Evolutionary conservation across 2,113 vertebrate species (phyloP).

Genomic region (Stigmatopora nigra): DNA sequence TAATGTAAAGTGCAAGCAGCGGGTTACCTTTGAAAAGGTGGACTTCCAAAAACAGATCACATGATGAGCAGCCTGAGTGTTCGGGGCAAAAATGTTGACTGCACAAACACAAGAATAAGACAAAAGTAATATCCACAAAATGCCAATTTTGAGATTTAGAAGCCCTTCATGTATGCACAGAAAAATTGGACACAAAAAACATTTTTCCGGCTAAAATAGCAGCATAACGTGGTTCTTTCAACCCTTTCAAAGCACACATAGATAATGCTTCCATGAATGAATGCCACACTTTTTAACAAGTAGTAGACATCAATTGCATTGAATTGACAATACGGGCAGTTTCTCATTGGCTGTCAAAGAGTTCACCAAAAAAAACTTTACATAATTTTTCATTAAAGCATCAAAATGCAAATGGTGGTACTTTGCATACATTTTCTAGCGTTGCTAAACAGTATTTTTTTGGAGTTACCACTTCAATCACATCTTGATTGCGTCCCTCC

Average conservation of each 20-base stretch:
- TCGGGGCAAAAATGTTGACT: conserved; percentile 7
- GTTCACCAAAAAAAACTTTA: not conserved
- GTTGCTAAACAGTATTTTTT: not conserved
- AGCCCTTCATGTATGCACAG: too few relatives aligned
- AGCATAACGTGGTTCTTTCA: not conserved
- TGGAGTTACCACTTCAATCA: not conserved
- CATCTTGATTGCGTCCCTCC: not conserved
- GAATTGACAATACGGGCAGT: too few relatives aligned
- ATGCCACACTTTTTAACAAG: conserved; percentile 24
- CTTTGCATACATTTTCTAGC: not conserved
- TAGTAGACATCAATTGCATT: not conserved
- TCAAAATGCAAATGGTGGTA: not conserved
- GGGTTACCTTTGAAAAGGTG: conserved; percentile 9
- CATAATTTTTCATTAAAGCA: not conserved
- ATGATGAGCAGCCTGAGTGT: not conserved
- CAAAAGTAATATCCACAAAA: conserved; percentile 11
- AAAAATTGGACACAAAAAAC: too few relatives aligned
- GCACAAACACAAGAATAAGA: conserved; percentile 23
- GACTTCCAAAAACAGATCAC: conserved; percentile 9
- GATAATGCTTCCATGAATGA: not conserved
- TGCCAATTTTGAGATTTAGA: conserved; percentile 11
- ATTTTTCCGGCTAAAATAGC: not conserved
- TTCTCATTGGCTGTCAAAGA: too few relatives aligned
- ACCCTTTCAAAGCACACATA: not conserved
- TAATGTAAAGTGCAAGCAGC: conserved; percentile 34